phyloP scores from a whole-genome alignment of 1,140 invertebrate species.

The Bombus haemorrhoidalis region DNA sequence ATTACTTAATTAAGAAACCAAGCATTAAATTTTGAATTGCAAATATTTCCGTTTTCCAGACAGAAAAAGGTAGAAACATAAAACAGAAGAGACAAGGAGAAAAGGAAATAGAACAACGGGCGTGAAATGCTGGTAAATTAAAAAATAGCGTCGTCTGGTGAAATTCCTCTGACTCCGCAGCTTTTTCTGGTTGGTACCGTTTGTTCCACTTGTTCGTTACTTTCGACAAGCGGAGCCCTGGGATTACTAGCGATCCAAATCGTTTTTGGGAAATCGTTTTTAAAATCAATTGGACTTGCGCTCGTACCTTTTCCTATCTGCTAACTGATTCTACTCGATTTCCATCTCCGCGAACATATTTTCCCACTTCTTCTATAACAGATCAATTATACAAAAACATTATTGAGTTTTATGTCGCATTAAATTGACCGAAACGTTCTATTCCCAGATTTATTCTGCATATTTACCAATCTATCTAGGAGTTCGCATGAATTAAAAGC shows the following conservation, averaged over 20 bases:
- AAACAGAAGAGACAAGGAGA: no score
- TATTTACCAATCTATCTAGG: background rate
- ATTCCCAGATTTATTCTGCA: background rate
- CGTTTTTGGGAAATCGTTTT: conserved; percentile 56
- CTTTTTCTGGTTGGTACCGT: conserved; percentile 23
- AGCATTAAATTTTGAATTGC: background rate
- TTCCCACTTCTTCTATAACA: no score
- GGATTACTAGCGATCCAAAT: conserved; percentile 46
- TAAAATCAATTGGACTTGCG: conserved; percentile 39
- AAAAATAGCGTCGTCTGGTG: conserved; percentile 28
- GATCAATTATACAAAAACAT: background rate
- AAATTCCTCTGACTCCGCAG: conserved; percentile 7
- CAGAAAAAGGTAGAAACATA: background rate
- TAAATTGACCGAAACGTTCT: background rate
- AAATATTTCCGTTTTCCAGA: background rate
- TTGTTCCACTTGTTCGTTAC: conserved; percentile 43
- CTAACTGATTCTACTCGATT: background rate
- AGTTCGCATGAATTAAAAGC: no score
- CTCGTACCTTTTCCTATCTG: conserved; percentile 49
- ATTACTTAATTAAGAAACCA: conserved; percentile 29
- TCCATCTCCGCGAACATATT: background rate
- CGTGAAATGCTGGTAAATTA: conserved; percentile 25
- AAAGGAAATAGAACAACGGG: background rate
- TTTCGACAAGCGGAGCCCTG: conserved; percentile 41
- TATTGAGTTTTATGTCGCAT: background rate